phyloP scores from a whole-genome alignment of 2,113 vertebrate genomes.

The Tor tambroides region DNA sequence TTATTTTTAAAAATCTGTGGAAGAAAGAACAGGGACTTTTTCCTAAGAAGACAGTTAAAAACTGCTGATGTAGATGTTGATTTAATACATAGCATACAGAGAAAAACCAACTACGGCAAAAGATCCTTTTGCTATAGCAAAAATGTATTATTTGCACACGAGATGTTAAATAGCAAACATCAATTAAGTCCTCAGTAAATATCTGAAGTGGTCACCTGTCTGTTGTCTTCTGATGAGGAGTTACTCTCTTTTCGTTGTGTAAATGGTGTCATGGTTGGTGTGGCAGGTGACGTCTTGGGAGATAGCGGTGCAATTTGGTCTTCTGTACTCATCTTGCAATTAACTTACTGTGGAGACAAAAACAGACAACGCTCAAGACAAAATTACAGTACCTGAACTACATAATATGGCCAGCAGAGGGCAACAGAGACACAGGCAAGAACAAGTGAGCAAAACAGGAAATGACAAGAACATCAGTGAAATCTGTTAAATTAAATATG shows the following conservation, averaged over 20 bases:
- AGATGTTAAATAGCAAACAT: no score
- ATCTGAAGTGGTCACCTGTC: not conserved
- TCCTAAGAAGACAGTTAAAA: not conserved
- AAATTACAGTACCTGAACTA: not conserved
- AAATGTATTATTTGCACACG: no score
- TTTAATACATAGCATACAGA: not conserved
- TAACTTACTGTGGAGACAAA: not conserved
- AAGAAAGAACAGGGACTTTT: not conserved
- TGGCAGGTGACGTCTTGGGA: not conserved
- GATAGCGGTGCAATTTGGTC: slow-evolving; percentile 18
- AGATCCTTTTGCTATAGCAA: not conserved
- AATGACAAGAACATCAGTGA: not conserved
- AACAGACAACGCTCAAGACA: not conserved
- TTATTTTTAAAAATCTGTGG: not conserved
- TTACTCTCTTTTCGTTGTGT: slow-evolving; percentile 37
- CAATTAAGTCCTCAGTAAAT: no score
- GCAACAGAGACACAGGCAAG: not conserved
- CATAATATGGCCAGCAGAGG: not conserved
- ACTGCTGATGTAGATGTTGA: not conserved
- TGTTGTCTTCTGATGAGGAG: slow-evolving; percentile 17
- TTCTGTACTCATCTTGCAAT: slow-evolving; percentile 42
- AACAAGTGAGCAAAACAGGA: not conserved
- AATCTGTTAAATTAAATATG: not conserved
- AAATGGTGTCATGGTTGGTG: not conserved
- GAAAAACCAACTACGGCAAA: not conserved